phyloP scores from a whole-genome alignment of 2,888 invertebrate species.

The Nymphalis c-album region DNA sequence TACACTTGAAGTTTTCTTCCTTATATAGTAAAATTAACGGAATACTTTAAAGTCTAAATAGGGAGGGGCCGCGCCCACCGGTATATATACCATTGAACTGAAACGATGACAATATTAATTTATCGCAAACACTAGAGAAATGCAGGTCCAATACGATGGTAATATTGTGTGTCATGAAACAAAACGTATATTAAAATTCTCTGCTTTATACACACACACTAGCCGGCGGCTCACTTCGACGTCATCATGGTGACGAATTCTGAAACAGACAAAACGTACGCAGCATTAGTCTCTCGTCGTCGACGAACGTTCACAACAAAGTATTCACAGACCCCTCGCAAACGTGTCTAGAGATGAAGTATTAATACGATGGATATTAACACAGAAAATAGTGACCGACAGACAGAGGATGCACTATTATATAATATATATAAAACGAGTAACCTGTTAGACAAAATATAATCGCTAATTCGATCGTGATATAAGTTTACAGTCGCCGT shows the following conservation, averaged over 20 bases:
- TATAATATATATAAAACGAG: constrained; percentile 39
- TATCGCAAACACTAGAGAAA: constrained; percentile 83
- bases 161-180: constrained; percentile 83
- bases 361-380: constrained; percentile 43
- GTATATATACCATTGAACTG: constrained; percentile 66
- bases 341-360: constrained; percentile 50
- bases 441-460: constrained; percentile 59
- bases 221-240: constrained; percentile 95
- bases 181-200: constrained; percentile 84
- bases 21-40: constrained; percentile 80
- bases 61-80: constrained; percentile 49
- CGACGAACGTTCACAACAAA: constrained; percentile 24
- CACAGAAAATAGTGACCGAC: constrained; percentile 61
- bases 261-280: constrained; percentile 80
- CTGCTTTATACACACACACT: constrained; percentile 82
- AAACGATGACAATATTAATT: constrained; percentile 80
- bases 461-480: constrained; percentile 6
- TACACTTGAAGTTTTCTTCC: constrained; percentile 69
- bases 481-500: background rate
- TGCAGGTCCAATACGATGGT: constrained; percentile 83
- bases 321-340: constrained; percentile 46
- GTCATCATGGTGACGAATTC: constrained; percentile 99
- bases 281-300: constrained; percentile 43
- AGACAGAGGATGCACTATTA: constrained; percentile 68
- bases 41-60: constrained; percentile 80